Evolutionary conservation across 2,797 vertebrate genomes (phyloP).

Genomic region (Phataginus tetradactyla): DNA sequence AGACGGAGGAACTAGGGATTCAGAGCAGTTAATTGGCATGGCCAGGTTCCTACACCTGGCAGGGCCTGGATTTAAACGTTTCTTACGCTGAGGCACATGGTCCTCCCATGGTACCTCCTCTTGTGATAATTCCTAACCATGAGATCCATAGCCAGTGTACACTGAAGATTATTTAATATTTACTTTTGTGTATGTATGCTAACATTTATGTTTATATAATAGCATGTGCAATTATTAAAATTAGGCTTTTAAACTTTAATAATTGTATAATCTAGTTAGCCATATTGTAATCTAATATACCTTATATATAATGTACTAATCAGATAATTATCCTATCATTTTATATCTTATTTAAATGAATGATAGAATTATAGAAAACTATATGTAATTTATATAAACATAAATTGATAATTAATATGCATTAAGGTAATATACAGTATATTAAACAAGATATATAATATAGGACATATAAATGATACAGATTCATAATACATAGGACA

Average conservation of each 20-base stretch:
- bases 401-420: background rate
- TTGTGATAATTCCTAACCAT: background rate
- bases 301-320: background rate
- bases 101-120: background rate
- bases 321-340: background rate
- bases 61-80: background rate
- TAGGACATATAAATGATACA: background rate
- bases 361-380: background rate
- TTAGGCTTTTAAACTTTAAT: background rate
- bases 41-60: background rate
- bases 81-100: background rate
- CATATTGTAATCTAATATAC: background rate
- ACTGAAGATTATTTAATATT: background rate
- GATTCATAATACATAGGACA: background rate
- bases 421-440: background rate
- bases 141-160: background rate
- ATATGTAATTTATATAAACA: background rate
- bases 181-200: background rate
- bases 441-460: background rate
- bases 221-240: background rate
- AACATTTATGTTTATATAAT: background rate
- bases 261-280: slow-evolving; percentile 18
- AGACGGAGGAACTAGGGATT: background rate
- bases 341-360: background rate
- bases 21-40: background rate